These are phyloP conservation scores for Odiellus spinosus DNA, from an alignment of 2,888 invertebrate genomes.

Conservation along the genomic window DNA sequence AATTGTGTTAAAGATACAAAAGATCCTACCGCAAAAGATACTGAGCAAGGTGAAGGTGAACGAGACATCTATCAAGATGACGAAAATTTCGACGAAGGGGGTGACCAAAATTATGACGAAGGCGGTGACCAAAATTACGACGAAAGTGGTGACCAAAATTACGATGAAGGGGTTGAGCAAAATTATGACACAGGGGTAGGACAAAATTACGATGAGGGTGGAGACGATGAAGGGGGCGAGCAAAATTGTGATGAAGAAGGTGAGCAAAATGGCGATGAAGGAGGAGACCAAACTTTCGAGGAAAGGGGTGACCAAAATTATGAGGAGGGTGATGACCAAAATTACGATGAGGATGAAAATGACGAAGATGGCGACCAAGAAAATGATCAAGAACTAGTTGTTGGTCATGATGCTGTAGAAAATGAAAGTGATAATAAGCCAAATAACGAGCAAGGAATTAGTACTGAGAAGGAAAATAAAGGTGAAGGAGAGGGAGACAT, in stretches of 20 bases:
- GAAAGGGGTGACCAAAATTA: not conserved
- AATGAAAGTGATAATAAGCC: conserved; percentile 6
- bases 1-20: conserved; percentile 2
- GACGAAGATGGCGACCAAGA: conserved; percentile 15
- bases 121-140: conserved; percentile 12
- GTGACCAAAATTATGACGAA: conserved; percentile 13
- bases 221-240: not conserved
- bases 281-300: not conserved
- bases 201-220: conserved; percentile 1
- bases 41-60: not conserved
- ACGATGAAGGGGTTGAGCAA: not conserved
- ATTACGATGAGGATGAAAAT: conserved; percentile 6
- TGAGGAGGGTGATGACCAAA: conserved; percentile 1
- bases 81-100: conserved; percentile 1
- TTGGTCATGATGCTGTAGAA: conserved; percentile 5
- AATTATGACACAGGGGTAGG: not conserved
- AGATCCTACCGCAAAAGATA: not conserved
- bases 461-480: not conserved
- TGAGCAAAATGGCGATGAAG: not conserved
- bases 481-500: not conserved
- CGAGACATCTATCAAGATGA: conserved; percentile 5
- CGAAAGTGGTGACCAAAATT: conserved; percentile 1
- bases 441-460: too few relatives aligned
- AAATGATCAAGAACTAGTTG: conserved; percentile 12
- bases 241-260: not conserved